These are phyloP conservation scores for Aphelocoma californica DNA, from an alignment of 2,797 vertebrate species.

Conservation along the genomic window DNA sequence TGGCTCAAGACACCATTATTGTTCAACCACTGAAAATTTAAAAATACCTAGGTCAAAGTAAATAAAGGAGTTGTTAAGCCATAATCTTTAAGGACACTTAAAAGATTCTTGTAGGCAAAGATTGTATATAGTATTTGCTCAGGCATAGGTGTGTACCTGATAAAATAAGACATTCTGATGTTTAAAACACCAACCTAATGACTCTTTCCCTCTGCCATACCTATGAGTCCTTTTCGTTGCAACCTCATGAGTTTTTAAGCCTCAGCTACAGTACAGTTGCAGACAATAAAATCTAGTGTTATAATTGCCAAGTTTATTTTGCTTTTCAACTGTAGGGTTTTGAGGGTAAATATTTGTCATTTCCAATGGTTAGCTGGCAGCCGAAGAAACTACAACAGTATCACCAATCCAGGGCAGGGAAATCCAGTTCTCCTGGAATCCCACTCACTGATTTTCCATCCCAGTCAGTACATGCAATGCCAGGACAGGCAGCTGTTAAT, in stretches of 20 bases:
- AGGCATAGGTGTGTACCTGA: slow-evolving; percentile 29
- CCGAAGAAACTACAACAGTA: neutral
- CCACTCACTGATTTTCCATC: neutral
- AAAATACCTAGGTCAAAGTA: slow-evolving; percentile 49
- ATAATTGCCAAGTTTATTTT: slow-evolving; percentile 20
- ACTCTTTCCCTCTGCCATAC: neutral
- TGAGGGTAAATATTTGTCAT: slow-evolving; percentile 23
- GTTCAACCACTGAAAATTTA: neutral
- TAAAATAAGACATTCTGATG: slow-evolving; percentile 10
- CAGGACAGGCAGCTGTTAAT: neutral
- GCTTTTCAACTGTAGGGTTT: neutral
- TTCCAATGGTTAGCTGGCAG: neutral
- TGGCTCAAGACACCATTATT: neutral
- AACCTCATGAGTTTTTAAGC: neutral
- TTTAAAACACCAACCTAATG: slow-evolving; percentile 23
- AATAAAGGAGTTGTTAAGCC: slow-evolving; percentile 50
- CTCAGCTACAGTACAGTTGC: neutral
- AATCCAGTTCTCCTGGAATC: neutral
- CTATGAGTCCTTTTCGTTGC: slow-evolving; percentile 18
- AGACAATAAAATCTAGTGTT: neutral
- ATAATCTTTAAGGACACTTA: slow-evolving; percentile 55
- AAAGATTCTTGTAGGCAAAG: slow-evolving; percentile 17
- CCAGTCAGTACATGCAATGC: neutral
- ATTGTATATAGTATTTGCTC: slow-evolving; percentile 55
- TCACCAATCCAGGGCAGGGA: neutral